Evolutionary conservation across 2,888 invertebrate genomes (phyloP).

Genomic region (Auanema sp.): DNA sequence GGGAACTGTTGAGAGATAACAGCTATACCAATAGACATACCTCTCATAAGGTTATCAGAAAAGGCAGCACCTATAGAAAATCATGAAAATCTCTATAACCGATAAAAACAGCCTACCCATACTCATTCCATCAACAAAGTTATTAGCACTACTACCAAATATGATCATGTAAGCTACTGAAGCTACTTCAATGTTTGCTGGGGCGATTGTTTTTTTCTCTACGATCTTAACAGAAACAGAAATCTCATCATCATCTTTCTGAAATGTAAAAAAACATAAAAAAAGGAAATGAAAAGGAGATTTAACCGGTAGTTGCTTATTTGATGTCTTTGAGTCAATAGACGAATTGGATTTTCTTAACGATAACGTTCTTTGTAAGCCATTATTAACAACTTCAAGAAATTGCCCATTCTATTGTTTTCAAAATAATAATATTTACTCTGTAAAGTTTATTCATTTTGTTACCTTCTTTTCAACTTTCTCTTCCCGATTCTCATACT

Average conservation of each 20-base stretch:
- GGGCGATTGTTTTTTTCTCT: constrained; percentile 54
- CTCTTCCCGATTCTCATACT: constrained; percentile 25
- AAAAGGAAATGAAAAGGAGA: too few species aligned
- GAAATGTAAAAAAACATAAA: not conserved
- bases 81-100: not conserved
- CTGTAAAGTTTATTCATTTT: not conserved
- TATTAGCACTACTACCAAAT: constrained; percentile 58
- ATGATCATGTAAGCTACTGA: constrained; percentile 62
- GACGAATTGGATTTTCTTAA: constrained; percentile 5
- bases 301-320: not conserved
- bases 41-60: constrained; percentile 54
- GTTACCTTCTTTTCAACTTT: constrained; percentile 10
- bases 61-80: constrained; percentile 50
- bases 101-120: constrained; percentile 33
- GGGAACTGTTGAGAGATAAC: constrained; percentile 62
- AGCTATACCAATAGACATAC: constrained; percentile 56
- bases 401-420: constrained; percentile 21
- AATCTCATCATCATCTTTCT: constrained; percentile 25
- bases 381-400: constrained; percentile 26
- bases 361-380: constrained; percentile 9
- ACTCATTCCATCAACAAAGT: constrained; percentile 63
- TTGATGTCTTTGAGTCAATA: not conserved
- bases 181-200: constrained; percentile 49
- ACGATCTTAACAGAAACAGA: constrained; percentile 47
- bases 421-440: constrained; percentile 1